A percentile compares a stretch with the other conserved stretches of the same genome.
phyloP scores from a whole-genome alignment of 2,113 vertebrate genomes.

The Sylvia atricapilla region DNA sequence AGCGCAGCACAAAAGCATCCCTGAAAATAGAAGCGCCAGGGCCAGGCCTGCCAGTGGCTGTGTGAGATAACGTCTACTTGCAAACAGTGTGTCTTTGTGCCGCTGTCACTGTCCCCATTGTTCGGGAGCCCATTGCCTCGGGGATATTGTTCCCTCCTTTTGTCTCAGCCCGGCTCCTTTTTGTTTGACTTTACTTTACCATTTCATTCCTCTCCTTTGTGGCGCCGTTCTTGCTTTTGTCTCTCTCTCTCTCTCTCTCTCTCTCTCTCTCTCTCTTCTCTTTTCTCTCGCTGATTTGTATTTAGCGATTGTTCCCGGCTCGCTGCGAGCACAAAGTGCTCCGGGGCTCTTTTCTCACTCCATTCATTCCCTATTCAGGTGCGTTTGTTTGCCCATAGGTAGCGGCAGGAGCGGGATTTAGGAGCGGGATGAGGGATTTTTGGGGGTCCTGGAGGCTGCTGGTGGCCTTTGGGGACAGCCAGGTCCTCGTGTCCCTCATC shows the following conservation, averaged over 20 bases:
- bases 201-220: conserved; percentile 90
- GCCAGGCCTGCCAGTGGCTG: conserved; percentile 95
- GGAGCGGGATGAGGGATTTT: fast-evolving
- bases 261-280: conserved; percentile 65
- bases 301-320: conserved; percentile 68
- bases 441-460: neutral
- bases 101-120: conserved; percentile 99
- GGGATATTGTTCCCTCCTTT: conserved; percentile 97
- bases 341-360: conserved; percentile 41
- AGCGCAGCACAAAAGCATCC: conserved; percentile 91
- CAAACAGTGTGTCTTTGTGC: conserved; percentile 97
- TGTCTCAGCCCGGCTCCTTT: conserved; percentile 90
- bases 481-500: fast-evolving
- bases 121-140: conserved; percentile 93
- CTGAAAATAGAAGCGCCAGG: conserved; percentile 96
- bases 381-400: conserved; percentile 27
- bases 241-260: conserved; percentile 39
- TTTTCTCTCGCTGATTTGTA: conserved; percentile 72
- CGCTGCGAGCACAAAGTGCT: conserved; percentile 40
- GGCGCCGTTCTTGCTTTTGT: conserved; percentile 73
- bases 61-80: conserved; percentile 99
- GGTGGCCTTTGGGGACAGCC: neutral
- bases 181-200: conserved; percentile 95
- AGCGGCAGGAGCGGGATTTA: neutral
- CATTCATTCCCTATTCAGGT: conserved; percentile 63